Percentiles rank a stretch among this genome's conserved stretches.
These are phyloP conservation scores for Gonatopus flavifemur DNA, from an alignment of 1,140 invertebrate species.

Conservation along the genomic window DNA sequence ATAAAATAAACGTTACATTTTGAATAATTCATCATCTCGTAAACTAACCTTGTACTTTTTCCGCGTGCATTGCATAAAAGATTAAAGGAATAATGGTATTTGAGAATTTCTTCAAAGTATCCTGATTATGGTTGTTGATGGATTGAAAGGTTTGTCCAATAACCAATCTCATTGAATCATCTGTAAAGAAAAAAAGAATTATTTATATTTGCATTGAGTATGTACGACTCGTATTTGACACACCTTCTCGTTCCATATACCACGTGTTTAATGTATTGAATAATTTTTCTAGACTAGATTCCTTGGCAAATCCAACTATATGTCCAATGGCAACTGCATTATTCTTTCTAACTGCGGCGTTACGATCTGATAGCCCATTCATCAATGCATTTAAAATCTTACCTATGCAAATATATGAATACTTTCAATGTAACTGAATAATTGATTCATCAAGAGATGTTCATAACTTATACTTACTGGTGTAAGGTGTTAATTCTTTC, in stretches of 20 bases:
- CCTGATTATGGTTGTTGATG: slow-evolving; percentile 80
- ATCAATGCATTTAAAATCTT: slow-evolving; percentile 79
- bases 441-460: slow-evolving; percentile 3
- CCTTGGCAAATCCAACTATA: slow-evolving; percentile 83
- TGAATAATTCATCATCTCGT: neutral
- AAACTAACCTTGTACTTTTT: slow-evolving; percentile 63
- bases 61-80: slow-evolving; percentile 87
- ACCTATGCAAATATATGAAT: slow-evolving; percentile 48
- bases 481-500: slow-evolving; percentile 65
- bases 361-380: slow-evolving; percentile 81
- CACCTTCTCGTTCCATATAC: slow-evolving; percentile 76
- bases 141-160: slow-evolving; percentile 80
- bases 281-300: slow-evolving; percentile 82
- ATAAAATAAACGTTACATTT: slow-evolving; percentile 2
- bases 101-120: slow-evolving; percentile 80
- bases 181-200: slow-evolving; percentile 46
- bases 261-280: slow-evolving; percentile 77
- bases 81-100: slow-evolving; percentile 76
- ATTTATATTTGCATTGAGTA: neutral
- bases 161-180: slow-evolving; percentile 71
- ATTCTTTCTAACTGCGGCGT: slow-evolving; percentile 78
- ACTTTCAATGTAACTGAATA: neutral
- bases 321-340: slow-evolving; percentile 83
- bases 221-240: neutral
- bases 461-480: slow-evolving; percentile 52